Base-by-base conservation (phyloP, 1,140 invertebrate genomes). In the Drosophila orena region DNA sequence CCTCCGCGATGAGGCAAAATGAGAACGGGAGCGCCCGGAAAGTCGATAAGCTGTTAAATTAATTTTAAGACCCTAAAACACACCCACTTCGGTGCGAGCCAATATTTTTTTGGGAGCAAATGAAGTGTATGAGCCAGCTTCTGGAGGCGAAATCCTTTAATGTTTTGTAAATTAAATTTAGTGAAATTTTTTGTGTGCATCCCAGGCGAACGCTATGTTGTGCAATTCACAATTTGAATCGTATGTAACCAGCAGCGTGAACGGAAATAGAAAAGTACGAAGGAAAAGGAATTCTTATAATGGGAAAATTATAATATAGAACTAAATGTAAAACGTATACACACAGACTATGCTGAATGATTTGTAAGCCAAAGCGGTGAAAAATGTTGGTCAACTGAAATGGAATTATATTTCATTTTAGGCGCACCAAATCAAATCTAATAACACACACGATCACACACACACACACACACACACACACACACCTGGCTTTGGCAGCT, bases 401-500 rank as follows among this genome's bases (percentile, higher is more conserved):
- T 40, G 34, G 34, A 62, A 57, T 54, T 77, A 77, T 40, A 54
- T 70, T 61, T 77, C 70, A 22, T 42, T 72, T 72, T 61, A 71
- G 66, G 40, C 44, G 66, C 69, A 79, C 57, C 65, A 49, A 69
- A 50, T 73, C n/a, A 38, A 38, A 38, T 14, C 12, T 14, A 14
- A 38, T 14, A 54, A 60, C 38, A 79, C 54, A 58, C 58, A 53
- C 40, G 49, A 7, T 27, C 24, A 30, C 30, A 24, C 24, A 24
- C 22, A 3, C 30, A 56, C 50, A 71, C 53, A 37, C 22, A 22
- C 22, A 17, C 24, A 50, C 58, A 62, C 71, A 70, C 62, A 79
- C 50, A 64, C 44, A 59, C 57, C 66, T 61, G 44, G 44, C 65
- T 73, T 79, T 80, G 78, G 77, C 81, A 84, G 81, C 81, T 85